These are phyloP conservation scores for Cyrtonyx montezumae DNA, from an alignment of 2,113 vertebrate species.

Conservation along the genomic window DNA sequence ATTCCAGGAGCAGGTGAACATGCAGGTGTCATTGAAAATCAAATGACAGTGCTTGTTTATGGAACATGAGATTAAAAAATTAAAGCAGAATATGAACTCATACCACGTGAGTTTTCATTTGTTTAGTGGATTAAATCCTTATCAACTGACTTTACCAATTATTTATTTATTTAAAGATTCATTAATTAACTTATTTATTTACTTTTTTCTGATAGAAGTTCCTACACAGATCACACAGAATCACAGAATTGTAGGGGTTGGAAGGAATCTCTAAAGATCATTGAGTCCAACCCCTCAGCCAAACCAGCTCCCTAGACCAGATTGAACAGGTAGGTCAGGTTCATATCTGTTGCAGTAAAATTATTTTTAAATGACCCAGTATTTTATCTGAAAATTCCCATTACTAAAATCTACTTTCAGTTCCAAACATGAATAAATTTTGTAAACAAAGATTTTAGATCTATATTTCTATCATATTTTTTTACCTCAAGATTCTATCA, in stretches of 20 bases:
- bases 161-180: background rate
- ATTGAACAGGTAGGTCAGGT: background rate
- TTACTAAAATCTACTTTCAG: background rate
- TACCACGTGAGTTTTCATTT: background rate
- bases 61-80: background rate
- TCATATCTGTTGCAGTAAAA: background rate
- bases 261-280: too few relatives aligned
- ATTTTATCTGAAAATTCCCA: background rate
- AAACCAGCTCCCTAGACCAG: too few relatives aligned
- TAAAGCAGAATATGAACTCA: background rate
- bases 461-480: background rate
- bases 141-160: background rate
- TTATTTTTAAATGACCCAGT: background rate
- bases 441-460: background rate
- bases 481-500: background rate
- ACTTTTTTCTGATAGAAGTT: background rate
- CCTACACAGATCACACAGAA: background rate
- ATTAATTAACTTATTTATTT: background rate
- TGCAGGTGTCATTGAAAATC: background rate
- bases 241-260: too few relatives aligned
- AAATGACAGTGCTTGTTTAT: background rate
- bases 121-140: background rate
- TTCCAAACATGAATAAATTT: background rate
- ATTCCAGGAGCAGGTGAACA: background rate
- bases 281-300: too few relatives aligned